Conservation (phyloP, 2,888 invertebrate genomes). For the Keiferia lycopersicella region DNA sequence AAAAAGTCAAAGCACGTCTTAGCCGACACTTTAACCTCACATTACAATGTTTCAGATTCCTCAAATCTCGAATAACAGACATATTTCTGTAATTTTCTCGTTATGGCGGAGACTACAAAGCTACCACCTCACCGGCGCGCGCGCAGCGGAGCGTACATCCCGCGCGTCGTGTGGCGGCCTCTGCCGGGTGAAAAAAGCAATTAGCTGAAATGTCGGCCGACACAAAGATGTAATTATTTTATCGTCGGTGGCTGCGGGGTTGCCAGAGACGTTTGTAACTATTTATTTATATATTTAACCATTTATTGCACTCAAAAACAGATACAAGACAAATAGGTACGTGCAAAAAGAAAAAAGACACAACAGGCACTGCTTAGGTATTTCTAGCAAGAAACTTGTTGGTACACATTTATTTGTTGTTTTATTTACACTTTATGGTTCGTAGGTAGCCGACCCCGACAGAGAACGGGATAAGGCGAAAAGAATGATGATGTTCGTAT, state of each 20-base stretch:
- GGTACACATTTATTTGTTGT: too few relatives aligned
- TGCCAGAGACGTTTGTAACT: not conserved
- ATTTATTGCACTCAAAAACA: too few relatives aligned
- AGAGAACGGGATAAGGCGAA: too few relatives aligned
- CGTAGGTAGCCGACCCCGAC: too few relatives aligned
- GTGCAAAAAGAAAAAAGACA: too few relatives aligned
- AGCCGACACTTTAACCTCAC: not conserved
- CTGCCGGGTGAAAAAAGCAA: slow-evolving; percentile 63
- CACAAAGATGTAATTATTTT: slow-evolving; percentile 22
- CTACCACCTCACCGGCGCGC: slow-evolving; percentile 12
- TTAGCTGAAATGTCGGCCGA: slow-evolving; percentile 66
- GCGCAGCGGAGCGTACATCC: slow-evolving; percentile 37
- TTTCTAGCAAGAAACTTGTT: too few relatives aligned
- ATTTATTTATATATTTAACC: too few relatives aligned
- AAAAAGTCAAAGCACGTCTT: not conserved
- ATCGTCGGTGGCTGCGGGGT: slow-evolving; percentile 18
- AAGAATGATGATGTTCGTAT: too few relatives aligned
- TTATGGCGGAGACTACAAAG: slow-evolving; percentile 25
- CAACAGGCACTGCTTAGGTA: too few relatives aligned
- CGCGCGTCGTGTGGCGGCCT: slow-evolving; percentile 26
- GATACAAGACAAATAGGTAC: too few relatives aligned
- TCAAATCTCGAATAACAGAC: slow-evolving; percentile 6
- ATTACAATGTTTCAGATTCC: slow-evolving; percentile 13
- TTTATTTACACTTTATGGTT: too few relatives aligned
- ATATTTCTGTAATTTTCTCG: not conserved